Evolutionary conservation across 2,797 vertebrate species (phyloP).

Genomic region (Sebastes diaconus): DNA sequence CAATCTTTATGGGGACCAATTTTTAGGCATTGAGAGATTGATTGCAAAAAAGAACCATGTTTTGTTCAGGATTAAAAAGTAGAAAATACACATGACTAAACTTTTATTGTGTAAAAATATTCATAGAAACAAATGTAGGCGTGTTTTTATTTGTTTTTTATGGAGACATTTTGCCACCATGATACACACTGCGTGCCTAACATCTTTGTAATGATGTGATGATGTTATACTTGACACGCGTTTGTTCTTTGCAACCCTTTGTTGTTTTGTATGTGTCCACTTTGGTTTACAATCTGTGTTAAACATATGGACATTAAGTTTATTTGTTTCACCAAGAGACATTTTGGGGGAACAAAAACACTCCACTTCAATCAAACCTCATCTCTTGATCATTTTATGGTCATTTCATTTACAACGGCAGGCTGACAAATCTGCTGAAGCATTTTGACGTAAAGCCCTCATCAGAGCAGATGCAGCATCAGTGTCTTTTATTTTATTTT

Average conservation of each 20-base stretch:
- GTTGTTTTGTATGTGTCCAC: slow-evolving; percentile 12
- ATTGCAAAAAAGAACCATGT: background rate
- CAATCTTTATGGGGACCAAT: background rate
- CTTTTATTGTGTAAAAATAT: background rate
- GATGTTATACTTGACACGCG: slow-evolving; percentile 2
- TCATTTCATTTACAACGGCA: background rate
- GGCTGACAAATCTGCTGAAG: background rate
- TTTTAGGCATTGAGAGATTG: background rate
- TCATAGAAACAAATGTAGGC: background rate
- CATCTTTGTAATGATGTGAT: background rate
- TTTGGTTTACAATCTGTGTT: background rate
- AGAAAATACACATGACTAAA: background rate
- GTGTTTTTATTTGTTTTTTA: background rate
- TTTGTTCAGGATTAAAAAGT: background rate
- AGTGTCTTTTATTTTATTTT: background rate
- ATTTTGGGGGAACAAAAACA: background rate
- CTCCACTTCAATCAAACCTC: slow-evolving; percentile 14
- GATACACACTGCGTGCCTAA: background rate
- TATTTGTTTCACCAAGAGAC: slow-evolving; percentile 12
- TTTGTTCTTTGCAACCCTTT: slow-evolving; percentile 9
- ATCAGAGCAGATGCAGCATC: background rate
- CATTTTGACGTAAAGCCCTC: background rate
- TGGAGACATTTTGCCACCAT: background rate
- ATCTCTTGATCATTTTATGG: slow-evolving; percentile 28
- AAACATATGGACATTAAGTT: background rate